A percentile compares a stretch with the other conserved stretches of the same genome.
phyloP scores from a whole-genome alignment of 2,888 invertebrate genomes.

The Andrena bicolor region DNA sequence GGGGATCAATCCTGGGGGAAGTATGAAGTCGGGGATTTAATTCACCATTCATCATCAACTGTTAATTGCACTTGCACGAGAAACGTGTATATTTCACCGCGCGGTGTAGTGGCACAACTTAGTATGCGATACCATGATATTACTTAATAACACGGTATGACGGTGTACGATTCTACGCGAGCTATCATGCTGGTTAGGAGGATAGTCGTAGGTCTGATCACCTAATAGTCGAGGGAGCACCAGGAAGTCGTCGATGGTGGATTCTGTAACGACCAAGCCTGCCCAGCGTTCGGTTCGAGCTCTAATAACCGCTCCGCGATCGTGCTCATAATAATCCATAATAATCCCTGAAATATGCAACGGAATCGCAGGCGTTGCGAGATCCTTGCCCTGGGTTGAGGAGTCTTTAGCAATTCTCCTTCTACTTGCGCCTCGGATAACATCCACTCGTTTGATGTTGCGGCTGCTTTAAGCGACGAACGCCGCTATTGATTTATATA shows the following conservation, averaged over 20 bases:
- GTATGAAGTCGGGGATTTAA: too few relatives aligned
- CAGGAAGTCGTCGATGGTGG: conserved; percentile 43
- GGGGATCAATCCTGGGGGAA: too few relatives aligned
- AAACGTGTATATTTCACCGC: background rate
- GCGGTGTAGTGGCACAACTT: background rate
- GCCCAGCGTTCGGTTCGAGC: conserved; percentile 5
- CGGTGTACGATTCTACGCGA: conserved; percentile 16
- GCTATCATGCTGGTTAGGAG: background rate
- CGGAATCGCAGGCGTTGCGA: conserved; percentile 1
- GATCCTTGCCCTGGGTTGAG: background rate
- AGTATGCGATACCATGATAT: conserved; percentile 22
- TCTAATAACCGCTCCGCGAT: conserved; percentile 18
- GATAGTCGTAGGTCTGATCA: conserved; percentile 22
- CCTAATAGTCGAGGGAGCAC: conserved; percentile 39
- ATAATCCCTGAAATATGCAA: conserved; percentile 36
- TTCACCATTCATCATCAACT: too few relatives aligned
- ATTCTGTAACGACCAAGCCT: conserved; percentile 22
- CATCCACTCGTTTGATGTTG: too few relatives aligned
- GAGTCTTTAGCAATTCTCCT: too few relatives aligned
- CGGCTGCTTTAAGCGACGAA: too few relatives aligned
- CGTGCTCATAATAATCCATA: conserved; percentile 14
- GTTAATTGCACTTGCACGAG: too few relatives aligned
- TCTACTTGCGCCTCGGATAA: too few relatives aligned
- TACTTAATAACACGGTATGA: conserved; percentile 18
- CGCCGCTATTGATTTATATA: too few relatives aligned